Base-by-base conservation (phyloP, 2,113 vertebrate species). In the Gadus chalcogrammus region DNA sequence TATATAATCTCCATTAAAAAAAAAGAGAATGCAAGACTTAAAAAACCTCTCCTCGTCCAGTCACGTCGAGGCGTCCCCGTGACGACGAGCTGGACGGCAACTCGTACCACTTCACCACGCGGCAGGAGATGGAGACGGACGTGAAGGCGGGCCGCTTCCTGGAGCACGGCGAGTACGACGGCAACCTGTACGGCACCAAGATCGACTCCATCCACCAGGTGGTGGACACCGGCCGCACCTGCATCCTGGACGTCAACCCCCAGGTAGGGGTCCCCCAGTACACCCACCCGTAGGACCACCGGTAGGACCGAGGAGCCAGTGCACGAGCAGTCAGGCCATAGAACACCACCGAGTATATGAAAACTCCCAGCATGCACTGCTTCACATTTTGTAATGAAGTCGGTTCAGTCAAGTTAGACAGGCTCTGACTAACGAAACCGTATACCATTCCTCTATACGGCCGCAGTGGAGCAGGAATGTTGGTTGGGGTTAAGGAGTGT, bases 161-260 rank as follows among this genome's bases (percentile, higher is more conserved):
- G 89, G 97, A 99, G 84, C 96, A 98, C 71, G 97, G 97, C 4
- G 97, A 99, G 75, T 99, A 99, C 8, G 97, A 99, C 76, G 96
- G 95, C 55, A 98, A 99, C 87, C 94, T 99, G 68, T 99, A 99
- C 53, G 97, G 97, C 78, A 99, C 97, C 31, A 98, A 98, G 89
- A 99, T 99, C 0, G 94, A 97, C 75, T 98, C 97, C 80, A 97
- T 99, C 80, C 95, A 96, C 42, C 94, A 97, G 84, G 97, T 98
- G 82, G 95, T 98, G 78, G 89, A 92, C 71, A 93, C 94, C 0
- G 95, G 96, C 75, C 90, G 95, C 70, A 98, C 95, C 62, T 99
- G 97, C 85, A 99, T 99, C 86, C 92, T 99, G 84, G 97, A 99
- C 0, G 96, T 99, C 73, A 99, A 99, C 87, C 96, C 97, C 38